Evolutionary conservation across 2,113 vertebrate genomes (phyloP), one percentile per base, ranked within the genome.

Genomic region (Salvelinus alpinus): DNA sequence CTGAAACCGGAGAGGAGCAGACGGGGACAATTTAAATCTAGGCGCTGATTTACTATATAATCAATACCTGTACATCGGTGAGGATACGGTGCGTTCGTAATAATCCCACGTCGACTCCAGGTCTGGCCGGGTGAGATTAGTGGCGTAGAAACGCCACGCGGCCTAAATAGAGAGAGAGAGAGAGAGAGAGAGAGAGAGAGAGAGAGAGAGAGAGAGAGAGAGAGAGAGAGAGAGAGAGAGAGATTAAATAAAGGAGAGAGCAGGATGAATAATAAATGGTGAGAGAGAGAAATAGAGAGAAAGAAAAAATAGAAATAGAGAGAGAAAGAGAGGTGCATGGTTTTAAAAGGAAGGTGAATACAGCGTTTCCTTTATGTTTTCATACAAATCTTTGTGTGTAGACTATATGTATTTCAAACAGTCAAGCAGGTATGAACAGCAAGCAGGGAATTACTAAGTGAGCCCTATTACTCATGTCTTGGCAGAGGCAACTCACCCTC

Each of bases 131-230:
- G 92, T 94, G 73, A 99, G 93, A 78, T 98, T 99, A 31, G 98
- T 99, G 84, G 98, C 96, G 0, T 99, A 99, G 83, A 99, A 97
- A 72, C 98, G 95, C 98, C 98, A 99, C 0, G 97, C 97, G 0
- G 51, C 22, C 68, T 14, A 34, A 34, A 38, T 31, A 60, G 48
- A 14, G 47, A 34, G 24, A 48, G 60, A 59, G 22, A 48, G 47
- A 62, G 13, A 51, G 71, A 14, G 0, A 54, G 24, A 11, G 27
- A 44, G 27, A 57, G 12, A 44, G 18, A 9, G 44, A 51, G 22
- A 24, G 13, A 24, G 20, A 20, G 2, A 59, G 29, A 60, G 29
- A 16, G n/a, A 38, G 38, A 62, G 62, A 34, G 67, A 54, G 27
- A 20, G 12, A 62, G n/a, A 68, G 67, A 70, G 44, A 65, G 24